These are phyloP conservation scores for Drosophila funebris DNA, from an alignment of 1,140 invertebrate genomes.

Conservation along the genomic window DNA sequence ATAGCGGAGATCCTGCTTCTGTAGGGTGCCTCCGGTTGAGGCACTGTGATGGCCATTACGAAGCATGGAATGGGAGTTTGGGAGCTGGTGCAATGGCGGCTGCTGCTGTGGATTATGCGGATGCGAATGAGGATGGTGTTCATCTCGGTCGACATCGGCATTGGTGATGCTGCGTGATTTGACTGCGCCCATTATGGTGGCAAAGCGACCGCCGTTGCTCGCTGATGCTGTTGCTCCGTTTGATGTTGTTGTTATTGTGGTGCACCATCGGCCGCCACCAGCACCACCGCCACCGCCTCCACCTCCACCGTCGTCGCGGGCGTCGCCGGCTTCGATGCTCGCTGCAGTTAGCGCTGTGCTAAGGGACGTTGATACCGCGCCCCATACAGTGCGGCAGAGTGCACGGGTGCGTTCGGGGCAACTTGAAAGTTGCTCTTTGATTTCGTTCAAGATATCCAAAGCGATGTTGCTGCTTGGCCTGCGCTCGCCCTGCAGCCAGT, in stretches of 20 bases:
- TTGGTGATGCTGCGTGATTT: constrained; percentile 71
- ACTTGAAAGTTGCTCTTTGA: constrained; percentile 83
- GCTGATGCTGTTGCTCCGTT: constrained; percentile 29
- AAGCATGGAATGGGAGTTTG: constrained; percentile 53
- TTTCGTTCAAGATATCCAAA: constrained; percentile 82
- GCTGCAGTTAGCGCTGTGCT: constrained; percentile 75
- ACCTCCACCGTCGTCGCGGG: constrained; percentile 55
- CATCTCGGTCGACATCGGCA: constrained; percentile 62
- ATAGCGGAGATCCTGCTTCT: constrained; percentile 79
- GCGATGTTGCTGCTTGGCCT: constrained; percentile 53
- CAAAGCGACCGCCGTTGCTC: constrained; percentile 57
- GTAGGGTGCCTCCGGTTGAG: constrained; percentile 49
- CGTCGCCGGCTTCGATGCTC: constrained; percentile 67
- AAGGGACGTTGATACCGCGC: constrained; percentile 76
- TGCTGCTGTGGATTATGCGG: constrained; percentile 1
- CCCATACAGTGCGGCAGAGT: constrained; percentile 82
- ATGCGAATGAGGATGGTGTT: constrained; percentile 18
- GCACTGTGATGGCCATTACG: constrained; percentile 61
- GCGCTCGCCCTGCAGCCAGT: constrained; percentile 33
- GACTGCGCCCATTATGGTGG: constrained; percentile 80
- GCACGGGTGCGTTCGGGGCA: constrained; percentile 80
- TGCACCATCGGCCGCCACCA: constrained; percentile 40
- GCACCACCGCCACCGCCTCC: constrained; percentile 47
- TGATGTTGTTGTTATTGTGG: constrained; percentile 36
- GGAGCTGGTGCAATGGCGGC: constrained; percentile 23